These are phyloP conservation scores for Hycleus cichorii DNA, from an alignment of 1,140 invertebrate species.

Conservation along the genomic window DNA sequence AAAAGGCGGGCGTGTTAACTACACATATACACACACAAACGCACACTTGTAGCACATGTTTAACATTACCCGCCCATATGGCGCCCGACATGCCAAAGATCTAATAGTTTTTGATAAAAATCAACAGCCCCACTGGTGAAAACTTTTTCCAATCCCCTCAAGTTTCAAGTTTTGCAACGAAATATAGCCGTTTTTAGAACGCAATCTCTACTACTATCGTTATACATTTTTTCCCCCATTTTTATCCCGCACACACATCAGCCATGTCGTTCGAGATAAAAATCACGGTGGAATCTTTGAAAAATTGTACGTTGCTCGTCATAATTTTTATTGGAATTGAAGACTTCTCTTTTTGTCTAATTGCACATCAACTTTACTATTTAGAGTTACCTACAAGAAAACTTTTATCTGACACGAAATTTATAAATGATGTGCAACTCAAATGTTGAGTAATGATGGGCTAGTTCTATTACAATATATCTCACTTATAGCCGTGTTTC, in stretches of 20 bases:
- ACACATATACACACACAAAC: too few relatives aligned
- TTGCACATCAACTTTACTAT: background rate
- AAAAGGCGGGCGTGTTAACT: too few relatives aligned
- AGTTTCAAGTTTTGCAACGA: too few relatives aligned
- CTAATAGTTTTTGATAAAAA: too few relatives aligned
- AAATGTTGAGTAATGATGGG: constrained; percentile 32
- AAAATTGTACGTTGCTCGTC: background rate
- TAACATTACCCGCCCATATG: too few relatives aligned
- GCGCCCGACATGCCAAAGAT: too few relatives aligned
- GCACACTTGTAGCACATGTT: too few relatives aligned
- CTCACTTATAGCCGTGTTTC: constrained; percentile 34
- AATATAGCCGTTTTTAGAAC: too few relatives aligned
- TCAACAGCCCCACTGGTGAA: too few relatives aligned
- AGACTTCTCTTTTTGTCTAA: background rate
- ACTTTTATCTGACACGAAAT: constrained; percentile 11
- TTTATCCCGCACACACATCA: background rate
- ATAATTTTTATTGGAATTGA: background rate
- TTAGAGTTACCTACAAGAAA: constrained; percentile 19
- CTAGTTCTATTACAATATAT: constrained; percentile 35
- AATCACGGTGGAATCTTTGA: background rate
- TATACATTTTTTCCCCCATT: too few relatives aligned
- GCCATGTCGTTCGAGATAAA: background rate
- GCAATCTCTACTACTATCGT: too few relatives aligned
- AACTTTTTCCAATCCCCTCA: too few relatives aligned
- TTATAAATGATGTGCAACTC: constrained; percentile 22